Conservation (phyloP, 2,113 vertebrate genomes). For the Perca fluviatilis region DNA sequence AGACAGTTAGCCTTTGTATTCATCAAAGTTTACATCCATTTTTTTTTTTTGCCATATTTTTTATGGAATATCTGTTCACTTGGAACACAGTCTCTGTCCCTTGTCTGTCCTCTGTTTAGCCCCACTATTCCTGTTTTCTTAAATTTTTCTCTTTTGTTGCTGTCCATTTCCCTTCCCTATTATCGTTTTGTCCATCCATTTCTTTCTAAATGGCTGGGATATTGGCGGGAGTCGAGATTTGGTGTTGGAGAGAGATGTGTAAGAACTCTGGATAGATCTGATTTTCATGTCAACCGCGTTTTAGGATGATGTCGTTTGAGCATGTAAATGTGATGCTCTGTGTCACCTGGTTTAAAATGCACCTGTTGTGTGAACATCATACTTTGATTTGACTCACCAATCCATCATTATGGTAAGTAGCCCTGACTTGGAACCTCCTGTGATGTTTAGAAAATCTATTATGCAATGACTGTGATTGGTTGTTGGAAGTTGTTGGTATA, state of each 20-base stretch:
- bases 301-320: not conserved
- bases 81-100: not conserved
- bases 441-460: not conserved
- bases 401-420: not conserved
- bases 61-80: not conserved
- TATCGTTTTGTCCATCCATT: not conserved
- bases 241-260: not conserved
- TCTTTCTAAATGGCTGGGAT: not conserved
- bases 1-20: not conserved
- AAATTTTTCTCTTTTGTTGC: not conserved
- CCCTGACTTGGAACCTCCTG: not conserved
- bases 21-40: not conserved
- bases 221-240: not conserved
- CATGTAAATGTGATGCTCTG: not conserved
- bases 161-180: not conserved
- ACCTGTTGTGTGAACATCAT: not conserved
- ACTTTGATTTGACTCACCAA: constrained; percentile 7
- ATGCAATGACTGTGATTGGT: not conserved
- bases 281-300: not conserved
- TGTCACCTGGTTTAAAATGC: not conserved
- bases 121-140: not conserved
- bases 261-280: not conserved
- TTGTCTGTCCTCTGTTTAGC: not conserved
- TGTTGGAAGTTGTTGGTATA: not conserved
- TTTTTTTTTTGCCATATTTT: not conserved